Conservation (phyloP, 2,113 vertebrate species). For the Atrichornis clamosus region DNA sequence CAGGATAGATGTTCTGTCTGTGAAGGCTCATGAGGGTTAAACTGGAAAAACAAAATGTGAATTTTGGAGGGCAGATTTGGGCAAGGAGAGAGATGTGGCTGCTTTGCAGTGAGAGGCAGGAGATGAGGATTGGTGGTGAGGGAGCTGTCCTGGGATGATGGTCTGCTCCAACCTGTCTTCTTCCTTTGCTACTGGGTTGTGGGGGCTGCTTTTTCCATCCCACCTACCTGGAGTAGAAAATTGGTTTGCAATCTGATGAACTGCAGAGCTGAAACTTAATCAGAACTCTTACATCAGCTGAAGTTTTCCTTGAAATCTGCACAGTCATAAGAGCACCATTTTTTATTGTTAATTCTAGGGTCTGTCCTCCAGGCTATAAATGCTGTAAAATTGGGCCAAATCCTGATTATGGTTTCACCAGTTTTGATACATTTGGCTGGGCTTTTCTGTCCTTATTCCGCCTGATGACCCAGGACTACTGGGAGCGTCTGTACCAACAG, state of each 20-base stretch:
- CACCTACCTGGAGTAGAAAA: background rate
- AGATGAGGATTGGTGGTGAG: background rate
- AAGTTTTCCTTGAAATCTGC: background rate
- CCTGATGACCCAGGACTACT: conserved; percentile 95
- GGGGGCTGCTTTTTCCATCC: background rate
- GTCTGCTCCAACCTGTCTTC: background rate
- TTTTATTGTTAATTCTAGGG: conserved; percentile 62
- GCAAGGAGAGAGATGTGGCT: background rate
- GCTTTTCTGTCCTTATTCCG: conserved; percentile 92
- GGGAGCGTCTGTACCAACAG: conserved; percentile 97
- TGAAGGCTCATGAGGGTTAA: background rate
- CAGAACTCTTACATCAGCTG: background rate
- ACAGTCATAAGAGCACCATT: background rate
- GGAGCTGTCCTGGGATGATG: background rate
- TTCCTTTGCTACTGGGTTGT: background rate
- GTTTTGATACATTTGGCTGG: conserved; percentile 93
- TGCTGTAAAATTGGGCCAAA: conserved; percentile 82
- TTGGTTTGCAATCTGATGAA: background rate
- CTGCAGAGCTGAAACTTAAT: background rate
- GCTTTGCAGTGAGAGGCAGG: background rate
- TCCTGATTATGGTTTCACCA: conserved; percentile 91
- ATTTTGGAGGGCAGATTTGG: background rate
- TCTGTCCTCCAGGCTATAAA: conserved; percentile 79
- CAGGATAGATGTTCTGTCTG: background rate
- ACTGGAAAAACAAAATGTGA: accelerated